A percentile compares a stretch with the other conserved stretches of the same genome.
Evolutionary conservation across 1,140 invertebrate genomes (phyloP).

Genomic region (Armadillidium nasatum): DNA sequence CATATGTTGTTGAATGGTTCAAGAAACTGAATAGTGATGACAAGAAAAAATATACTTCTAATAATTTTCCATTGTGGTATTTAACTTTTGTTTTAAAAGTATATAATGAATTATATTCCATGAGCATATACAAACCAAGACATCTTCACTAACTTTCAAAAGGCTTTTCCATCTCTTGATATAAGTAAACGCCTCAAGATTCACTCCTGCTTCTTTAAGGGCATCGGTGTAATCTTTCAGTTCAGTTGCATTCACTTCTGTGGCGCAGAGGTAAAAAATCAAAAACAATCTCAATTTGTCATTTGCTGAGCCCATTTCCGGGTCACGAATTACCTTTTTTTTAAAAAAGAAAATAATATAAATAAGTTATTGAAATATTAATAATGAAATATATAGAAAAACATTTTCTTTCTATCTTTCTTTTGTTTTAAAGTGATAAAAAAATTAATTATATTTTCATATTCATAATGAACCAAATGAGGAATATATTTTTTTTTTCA

Average conservation of each 20-base stretch:
- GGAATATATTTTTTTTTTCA: no score
- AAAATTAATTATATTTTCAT: no score
- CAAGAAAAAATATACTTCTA: no score
- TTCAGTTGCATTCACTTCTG: conserved; percentile 35
- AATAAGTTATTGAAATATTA: no score
- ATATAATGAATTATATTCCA: neutral
- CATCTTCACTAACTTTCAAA: conserved; percentile 33
- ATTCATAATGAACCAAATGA: no score
- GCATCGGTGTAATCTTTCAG: conserved; percentile 49
- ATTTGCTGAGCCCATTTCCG: conserved; percentile 75
- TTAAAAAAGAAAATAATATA: conserved; percentile 55
- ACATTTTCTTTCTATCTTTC: no score
- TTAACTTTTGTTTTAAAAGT: no score
- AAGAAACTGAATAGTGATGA: no score
- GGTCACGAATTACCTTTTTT: conserved; percentile 81
- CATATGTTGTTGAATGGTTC: no score
- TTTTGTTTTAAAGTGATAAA: no score
- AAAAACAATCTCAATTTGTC: conserved; percentile 94
- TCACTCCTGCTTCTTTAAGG: conserved; percentile 74
- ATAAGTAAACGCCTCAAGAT: conserved; percentile 74
- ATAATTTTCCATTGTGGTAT: no score
- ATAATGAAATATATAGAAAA: no score
- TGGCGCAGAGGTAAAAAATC: conserved; percentile 83
- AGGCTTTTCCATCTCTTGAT: conserved; percentile 73
- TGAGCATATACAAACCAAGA: neutral